phyloP scores from a whole-genome alignment of 2,113 vertebrate species.

The Phrynosoma blainvillii region DNA sequence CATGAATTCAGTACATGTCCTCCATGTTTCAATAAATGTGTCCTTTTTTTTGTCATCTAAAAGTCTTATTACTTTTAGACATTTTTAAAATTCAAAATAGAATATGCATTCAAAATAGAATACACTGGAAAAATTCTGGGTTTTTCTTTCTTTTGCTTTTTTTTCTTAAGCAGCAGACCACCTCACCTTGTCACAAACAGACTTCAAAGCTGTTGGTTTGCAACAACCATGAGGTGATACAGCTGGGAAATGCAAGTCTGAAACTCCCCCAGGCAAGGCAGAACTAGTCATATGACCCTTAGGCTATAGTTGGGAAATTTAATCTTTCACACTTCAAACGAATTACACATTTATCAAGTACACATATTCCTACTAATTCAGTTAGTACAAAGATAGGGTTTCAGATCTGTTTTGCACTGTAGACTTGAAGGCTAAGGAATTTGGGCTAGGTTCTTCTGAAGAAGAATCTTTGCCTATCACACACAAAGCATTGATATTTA shows the following conservation, averaged over 20 bases:
- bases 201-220: neutral
- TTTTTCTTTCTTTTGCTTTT: too few relatives aligned
- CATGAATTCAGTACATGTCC: too few relatives aligned
- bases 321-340: neutral
- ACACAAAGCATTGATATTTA: neutral
- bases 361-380: neutral
- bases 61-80: too few relatives aligned
- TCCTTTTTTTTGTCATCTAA: too few relatives aligned
- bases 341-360: neutral
- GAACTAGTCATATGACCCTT: neutral
- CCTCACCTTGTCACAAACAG: neutral
- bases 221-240: neutral
- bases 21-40: too few relatives aligned
- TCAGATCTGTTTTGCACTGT: neutral
- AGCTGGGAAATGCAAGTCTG: neutral
- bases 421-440: neutral
- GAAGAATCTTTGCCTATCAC: neutral
- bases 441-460: conserved; percentile 37
- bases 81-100: too few relatives aligned
- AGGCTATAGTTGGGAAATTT: neutral
- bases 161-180: neutral
- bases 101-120: too few relatives aligned
- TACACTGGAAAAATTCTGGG: too few relatives aligned
- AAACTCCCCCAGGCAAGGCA: neutral
- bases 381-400: neutral